These are phyloP conservation scores for Sphyrna mokarran DNA, from an alignment of 2,113 vertebrate species.

Conservation along the genomic window DNA sequence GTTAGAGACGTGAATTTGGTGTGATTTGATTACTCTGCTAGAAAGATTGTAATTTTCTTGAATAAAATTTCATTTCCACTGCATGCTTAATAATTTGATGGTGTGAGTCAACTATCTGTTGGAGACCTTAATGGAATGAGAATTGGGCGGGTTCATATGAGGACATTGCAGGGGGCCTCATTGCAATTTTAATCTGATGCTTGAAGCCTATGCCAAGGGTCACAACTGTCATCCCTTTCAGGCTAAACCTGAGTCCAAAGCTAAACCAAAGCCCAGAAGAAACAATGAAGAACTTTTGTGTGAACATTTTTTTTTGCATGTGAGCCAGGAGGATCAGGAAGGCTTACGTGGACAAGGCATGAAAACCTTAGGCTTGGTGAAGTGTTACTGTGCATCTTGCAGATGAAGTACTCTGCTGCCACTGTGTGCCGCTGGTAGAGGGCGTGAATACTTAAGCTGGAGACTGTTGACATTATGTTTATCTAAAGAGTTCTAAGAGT, in stretches of 20 bases:
- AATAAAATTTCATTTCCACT: not conserved
- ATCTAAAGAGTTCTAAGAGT: no score
- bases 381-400: no score
- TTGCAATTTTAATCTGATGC: not conserved
- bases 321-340: not conserved
- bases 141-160: not conserved
- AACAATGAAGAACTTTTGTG: not conserved
- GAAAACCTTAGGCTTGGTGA: not conserved
- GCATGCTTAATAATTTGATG: not conserved
- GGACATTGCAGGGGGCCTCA: no score
- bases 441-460: no score
- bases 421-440: no score
- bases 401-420: no score
- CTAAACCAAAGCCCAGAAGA: not conserved
- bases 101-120: not conserved
- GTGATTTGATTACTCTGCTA: not conserved
- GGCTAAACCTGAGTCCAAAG: not conserved
- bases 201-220: not conserved
- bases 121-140: not conserved
- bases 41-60: not conserved
- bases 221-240: not conserved
- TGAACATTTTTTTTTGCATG: no score
- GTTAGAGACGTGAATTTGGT: not conserved
- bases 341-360: no score
- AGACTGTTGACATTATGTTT: no score